Evolutionary conservation across 2,113 vertebrate genomes (phyloP).

Genomic region (Osmerus mordax): DNA sequence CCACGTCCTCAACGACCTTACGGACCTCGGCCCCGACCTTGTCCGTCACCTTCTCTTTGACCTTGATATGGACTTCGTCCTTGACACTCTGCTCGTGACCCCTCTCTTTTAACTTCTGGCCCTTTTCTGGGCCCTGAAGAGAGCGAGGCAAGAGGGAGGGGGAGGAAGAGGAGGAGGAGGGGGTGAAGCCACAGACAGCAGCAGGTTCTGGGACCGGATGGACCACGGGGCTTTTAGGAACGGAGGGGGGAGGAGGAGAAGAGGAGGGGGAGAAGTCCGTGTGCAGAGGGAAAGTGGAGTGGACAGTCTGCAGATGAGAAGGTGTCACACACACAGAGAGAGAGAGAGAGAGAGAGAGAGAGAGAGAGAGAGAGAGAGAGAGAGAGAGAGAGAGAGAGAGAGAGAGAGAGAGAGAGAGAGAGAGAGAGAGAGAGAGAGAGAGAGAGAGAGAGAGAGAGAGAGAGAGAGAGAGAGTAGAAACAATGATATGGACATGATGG

Average conservation of each 20-base stretch:
- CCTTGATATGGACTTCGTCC: no score
- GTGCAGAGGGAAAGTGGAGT: constrained; percentile 37
- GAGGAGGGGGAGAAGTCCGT: constrained; percentile 16
- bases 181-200: not conserved
- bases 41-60: no score
- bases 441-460: not conserved
- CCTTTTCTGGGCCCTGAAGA: not conserved
- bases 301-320: constrained; percentile 3
- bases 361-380: no score
- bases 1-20: no score
- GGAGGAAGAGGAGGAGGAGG: not conserved
- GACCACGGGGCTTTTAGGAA: constrained; percentile 59
- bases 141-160: not conserved
- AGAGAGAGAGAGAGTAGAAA: not conserved
- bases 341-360: no score
- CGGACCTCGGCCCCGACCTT: no score
- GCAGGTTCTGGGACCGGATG: constrained; percentile 18
- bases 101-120: no score
- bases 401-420: no score
- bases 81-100: no score
- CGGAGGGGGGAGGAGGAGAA: constrained; percentile 24
- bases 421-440: no score
- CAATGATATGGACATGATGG: no score
- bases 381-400: no score
- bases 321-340: not conserved